phyloP scores from a whole-genome alignment of 2,797 vertebrate genomes.

The Oreochromis grahami region DNA sequence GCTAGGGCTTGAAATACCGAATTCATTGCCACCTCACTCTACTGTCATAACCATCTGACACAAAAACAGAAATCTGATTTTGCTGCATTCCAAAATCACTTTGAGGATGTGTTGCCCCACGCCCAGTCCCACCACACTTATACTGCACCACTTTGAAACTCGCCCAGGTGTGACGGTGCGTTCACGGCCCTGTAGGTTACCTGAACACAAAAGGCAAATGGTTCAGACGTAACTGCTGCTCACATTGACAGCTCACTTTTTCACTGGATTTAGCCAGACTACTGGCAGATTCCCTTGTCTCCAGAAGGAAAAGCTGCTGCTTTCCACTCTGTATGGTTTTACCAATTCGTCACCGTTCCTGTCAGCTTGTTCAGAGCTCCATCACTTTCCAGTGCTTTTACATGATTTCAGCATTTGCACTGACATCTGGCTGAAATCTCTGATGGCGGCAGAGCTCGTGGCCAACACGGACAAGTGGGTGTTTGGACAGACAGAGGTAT shows the following conservation, averaged over 20 bases:
- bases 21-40: neutral
- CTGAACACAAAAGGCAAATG: neutral
- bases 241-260: neutral
- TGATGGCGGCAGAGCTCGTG: neutral
- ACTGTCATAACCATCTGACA: neutral
- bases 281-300: neutral
- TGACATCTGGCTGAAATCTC: neutral
- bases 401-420: neutral
- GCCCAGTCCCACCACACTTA: neutral
- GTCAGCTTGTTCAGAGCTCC: neutral
- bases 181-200: rapidly evolving
- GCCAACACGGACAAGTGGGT: neutral
- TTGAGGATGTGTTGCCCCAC: neutral
- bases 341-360: neutral
- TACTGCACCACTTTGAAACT: neutral
- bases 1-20: rapidly evolving
- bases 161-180: neutral
- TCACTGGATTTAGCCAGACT: neutral
- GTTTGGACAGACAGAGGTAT: neutral
- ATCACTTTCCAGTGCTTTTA: neutral
- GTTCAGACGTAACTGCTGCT: neutral
- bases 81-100: neutral
- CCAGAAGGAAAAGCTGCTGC: neutral
- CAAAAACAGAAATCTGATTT: neutral
- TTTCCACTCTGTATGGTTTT: neutral